Evolutionary conservation across 2,113 vertebrate species (phyloP), one percentile per base, ranked within the genome.

Genomic region (Paramisgurnus dabryanus): DNA sequence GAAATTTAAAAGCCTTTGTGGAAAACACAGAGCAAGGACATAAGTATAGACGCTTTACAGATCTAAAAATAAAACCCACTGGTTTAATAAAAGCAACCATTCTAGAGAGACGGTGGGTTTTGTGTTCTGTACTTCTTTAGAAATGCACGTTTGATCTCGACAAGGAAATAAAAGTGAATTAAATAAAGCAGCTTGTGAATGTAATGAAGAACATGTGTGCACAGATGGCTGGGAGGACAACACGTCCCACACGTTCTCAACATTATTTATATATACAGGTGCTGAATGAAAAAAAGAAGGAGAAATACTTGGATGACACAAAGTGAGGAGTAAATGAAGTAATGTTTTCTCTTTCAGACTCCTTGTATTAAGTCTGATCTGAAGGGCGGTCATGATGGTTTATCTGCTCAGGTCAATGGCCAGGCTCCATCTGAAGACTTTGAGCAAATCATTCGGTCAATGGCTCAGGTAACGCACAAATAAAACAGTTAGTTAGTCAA

Each of bases 401-500:
- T 80, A 13, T 69, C 66, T 8, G 82, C 72, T 71, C 91, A 92
- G 2, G 68, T 90, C 86, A 96, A 92, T 85, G 94, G 93, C 15
- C 94, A 92, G 64, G 83, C 88, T 4, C 76, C 90, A 41, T 86
- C 83, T 71, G 95, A 97, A 61, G 96, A 96, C 66, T 94, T 96
- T 77, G 95, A 97, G 60, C 92, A 91, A 17, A 85, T 94, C 22
- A 92, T 98, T 67, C 95, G 94, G 79, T 93, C 91, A 80, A 98
- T 98, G 96, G 96, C 96, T 18, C 96, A 98, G 92, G 98, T 98
- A 91, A 88, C 85, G 84, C 15, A 58, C n/a, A 18, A 12, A 18
- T 57, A 15, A 57, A 6, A n/a, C 55, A 58, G 2, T 58, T 17
- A 13, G 6, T 58, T 7, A 18, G 7, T 18, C 55, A 58, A 13